Evolutionary conservation across 2,797 vertebrate genomes (phyloP).

Genomic region (Myotis planiceps): DNA sequence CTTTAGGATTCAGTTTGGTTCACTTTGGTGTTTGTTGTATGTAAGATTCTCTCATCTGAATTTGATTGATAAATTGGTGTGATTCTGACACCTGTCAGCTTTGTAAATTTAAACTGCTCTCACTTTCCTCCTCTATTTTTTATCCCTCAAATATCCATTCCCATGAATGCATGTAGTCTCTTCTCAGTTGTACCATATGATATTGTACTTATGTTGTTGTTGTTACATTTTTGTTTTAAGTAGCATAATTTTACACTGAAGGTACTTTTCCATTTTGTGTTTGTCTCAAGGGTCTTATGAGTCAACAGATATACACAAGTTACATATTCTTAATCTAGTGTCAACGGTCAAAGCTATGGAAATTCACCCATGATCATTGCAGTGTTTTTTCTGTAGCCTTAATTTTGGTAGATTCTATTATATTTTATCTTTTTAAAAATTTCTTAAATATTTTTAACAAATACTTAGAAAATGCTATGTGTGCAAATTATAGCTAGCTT

Average conservation of each 20-base stretch:
- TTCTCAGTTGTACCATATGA: not conserved
- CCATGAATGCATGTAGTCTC: not conserved
- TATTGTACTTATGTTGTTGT: not conserved
- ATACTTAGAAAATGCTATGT: not conserved
- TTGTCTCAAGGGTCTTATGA: not conserved
- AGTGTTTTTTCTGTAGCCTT: not conserved
- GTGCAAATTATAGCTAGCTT: not conserved
- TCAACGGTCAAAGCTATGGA: not conserved
- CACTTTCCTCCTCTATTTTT: not conserved
- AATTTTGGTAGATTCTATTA: not conserved
- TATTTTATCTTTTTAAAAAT: not conserved
- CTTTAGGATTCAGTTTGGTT: not conserved
- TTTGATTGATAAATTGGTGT: not conserved
- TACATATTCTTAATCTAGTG: not conserved
- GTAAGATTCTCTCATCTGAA: not conserved
- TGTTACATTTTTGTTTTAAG: not conserved
- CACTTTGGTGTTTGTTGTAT: not conserved
- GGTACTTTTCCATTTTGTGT: not conserved
- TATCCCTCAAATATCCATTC: not conserved
- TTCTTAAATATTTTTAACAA: not conserved
- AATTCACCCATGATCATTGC: not conserved
- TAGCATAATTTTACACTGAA: not conserved
- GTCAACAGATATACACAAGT: not conserved
- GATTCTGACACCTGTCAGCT: not conserved
- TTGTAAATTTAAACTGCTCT: not conserved